Percentiles rank a stretch among this genome's conserved stretches.
These are phyloP conservation scores for Lepidonotus clava DNA, from an alignment of 2,888 invertebrate genomes.

Conservation along the genomic window DNA sequence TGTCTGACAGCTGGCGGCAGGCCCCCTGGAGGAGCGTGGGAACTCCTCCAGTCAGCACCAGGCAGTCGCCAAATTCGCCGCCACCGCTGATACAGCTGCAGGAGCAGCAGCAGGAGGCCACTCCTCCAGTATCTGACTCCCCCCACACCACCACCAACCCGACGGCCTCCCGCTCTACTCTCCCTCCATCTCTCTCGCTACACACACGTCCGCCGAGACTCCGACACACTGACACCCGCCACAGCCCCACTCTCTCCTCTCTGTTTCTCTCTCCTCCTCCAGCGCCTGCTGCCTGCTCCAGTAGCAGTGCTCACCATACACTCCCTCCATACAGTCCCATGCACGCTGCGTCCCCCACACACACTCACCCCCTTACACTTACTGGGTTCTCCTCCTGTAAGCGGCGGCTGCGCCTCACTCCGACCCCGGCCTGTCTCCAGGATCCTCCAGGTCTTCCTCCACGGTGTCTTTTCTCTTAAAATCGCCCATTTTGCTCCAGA, in stretches of 20 bases:
- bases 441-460: background rate
- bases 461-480: background rate
- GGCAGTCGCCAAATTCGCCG: background rate
- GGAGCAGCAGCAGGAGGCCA: background rate
- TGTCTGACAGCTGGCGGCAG: no score
- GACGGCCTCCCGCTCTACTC: background rate
- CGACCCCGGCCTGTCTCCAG: background rate
- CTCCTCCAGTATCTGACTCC: background rate
- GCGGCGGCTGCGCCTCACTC: constrained; percentile 1
- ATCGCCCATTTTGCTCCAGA: background rate
- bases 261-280: no score
- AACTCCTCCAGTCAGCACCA: background rate
- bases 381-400: background rate
- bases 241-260: background rate
- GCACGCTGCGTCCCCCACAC: background rate
- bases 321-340: no score
- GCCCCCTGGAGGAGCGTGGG: background rate
- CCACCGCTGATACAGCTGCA: background rate
- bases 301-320: no score
- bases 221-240: background rate
- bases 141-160: background rate
- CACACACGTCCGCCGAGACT: background rate
- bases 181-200: background rate
- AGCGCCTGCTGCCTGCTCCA: no score
- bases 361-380: background rate